phyloP scores from a whole-genome alignment of 2,888 invertebrate species.

The Fragum whitleyi region DNA sequence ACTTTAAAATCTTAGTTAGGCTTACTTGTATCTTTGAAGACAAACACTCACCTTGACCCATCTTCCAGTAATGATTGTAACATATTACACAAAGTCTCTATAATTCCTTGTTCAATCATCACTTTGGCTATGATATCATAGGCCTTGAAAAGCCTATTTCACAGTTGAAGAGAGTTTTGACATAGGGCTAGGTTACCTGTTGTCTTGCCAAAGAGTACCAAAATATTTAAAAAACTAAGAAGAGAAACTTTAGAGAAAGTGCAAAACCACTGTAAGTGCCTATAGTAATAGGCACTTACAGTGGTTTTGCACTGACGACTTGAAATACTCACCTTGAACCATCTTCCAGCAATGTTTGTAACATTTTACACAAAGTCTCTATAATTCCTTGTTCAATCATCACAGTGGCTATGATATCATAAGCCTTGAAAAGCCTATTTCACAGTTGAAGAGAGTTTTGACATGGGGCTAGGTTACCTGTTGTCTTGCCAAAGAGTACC shows the following conservation, averaged over 20 bases:
- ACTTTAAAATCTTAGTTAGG: no score
- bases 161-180: slow-evolving; percentile 85
- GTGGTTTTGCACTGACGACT: no score
- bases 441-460: slow-evolving; percentile 85
- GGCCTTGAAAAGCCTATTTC: slow-evolving; percentile 76
- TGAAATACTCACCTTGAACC: slow-evolving; percentile 41
- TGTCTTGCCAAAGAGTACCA: slow-evolving; percentile 88
- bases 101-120: slow-evolving; percentile 79
- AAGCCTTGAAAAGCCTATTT: slow-evolving; percentile 75
- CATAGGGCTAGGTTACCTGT: slow-evolving; percentile 87
- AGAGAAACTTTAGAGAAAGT: no score
- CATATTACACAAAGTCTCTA: slow-evolving; percentile 80
- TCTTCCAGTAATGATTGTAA: slow-evolving; percentile 68
- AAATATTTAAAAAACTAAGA: no score
- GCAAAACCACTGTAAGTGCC: no score
- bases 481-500: slow-evolving; percentile 87
- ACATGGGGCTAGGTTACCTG: slow-evolving; percentile 87
- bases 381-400: slow-evolving; percentile 80
- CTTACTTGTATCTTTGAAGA: no score
- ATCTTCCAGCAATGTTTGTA: slow-evolving; percentile 66
- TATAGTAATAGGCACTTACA: no score
- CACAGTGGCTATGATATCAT: slow-evolving; percentile 73
- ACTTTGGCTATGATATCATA: slow-evolving; percentile 73
- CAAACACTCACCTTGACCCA: slow-evolving; percentile 38
- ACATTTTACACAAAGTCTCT: slow-evolving; percentile 80